These are phyloP conservation scores for Nothocercus nigrocapillus DNA, from an alignment of 2,113 vertebrate genomes.

Conservation along the genomic window DNA sequence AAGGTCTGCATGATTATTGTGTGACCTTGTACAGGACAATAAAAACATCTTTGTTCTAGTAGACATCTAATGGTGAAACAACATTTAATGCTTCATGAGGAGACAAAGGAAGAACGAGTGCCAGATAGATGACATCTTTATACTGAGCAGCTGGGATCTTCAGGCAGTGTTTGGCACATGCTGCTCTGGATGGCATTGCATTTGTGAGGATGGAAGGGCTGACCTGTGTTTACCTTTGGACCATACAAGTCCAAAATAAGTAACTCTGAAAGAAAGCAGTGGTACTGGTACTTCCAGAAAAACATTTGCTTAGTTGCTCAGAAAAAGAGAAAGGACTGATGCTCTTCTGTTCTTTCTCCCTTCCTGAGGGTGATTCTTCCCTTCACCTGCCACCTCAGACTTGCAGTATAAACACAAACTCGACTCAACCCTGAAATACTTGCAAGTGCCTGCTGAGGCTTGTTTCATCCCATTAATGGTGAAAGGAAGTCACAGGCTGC, in stretches of 20 bases:
- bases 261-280: not conserved
- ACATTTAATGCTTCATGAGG: not conserved
- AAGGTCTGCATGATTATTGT: not conserved
- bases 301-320: not conserved
- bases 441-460: conserved; percentile 19
- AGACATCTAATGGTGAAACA: not conserved
- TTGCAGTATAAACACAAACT: conserved; percentile 27
- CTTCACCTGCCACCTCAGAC: conserved; percentile 14
- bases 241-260: not conserved
- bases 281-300: not conserved
- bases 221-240: not conserved
- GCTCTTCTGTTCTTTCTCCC: not conserved
- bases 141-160: not conserved
- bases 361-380: not conserved
- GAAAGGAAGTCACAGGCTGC: conserved; percentile 14
- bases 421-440: conserved; percentile 17
- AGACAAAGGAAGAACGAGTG: not conserved
- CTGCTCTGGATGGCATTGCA: not conserved
- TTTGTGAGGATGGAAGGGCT: not conserved
- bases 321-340: not conserved
- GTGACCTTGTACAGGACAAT: not conserved
- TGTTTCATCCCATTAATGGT: conserved; percentile 41
- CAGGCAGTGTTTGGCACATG: not conserved
- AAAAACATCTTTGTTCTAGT: not conserved
- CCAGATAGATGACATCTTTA: not conserved